These are phyloP conservation scores for Linyphia triangularis DNA, from an alignment of 2,888 invertebrate genomes.

Conservation along the genomic window DNA sequence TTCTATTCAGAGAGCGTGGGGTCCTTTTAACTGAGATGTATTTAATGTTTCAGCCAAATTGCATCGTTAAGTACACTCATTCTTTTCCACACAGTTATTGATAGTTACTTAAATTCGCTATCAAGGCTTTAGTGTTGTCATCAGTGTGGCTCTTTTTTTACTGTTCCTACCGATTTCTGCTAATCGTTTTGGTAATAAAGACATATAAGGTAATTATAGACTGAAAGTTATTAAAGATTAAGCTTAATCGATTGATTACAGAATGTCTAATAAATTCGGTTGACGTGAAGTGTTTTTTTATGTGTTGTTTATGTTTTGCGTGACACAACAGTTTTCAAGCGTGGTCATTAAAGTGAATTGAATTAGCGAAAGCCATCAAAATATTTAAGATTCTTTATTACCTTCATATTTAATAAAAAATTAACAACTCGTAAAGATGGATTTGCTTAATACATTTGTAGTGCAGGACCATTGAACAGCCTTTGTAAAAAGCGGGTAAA, in stretches of 20 bases:
- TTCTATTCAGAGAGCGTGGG: neutral
- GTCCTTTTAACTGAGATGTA: conserved; percentile 22
- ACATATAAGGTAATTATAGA: conserved; percentile 28
- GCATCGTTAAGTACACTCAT: conserved; percentile 48
- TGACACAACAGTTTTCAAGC: no score
- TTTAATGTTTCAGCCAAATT: conserved; percentile 61
- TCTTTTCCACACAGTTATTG: conserved; percentile 47
- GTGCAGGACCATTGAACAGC: no score
- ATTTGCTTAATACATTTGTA: no score
- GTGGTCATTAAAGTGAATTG: no score
- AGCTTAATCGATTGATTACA: neutral
- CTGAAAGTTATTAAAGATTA: neutral
- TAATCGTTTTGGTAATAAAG: conserved; percentile 52
- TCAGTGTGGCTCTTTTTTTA: neutral
- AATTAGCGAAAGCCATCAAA: no score
- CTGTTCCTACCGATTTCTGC: conserved; percentile 15
- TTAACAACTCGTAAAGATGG: no score
- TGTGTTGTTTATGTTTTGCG: no score
- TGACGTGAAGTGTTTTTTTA: neutral
- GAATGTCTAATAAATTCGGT: neutral
- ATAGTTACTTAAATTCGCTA: conserved; percentile 45
- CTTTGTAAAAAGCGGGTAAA: no score
- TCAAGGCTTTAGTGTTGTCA: conserved; percentile 37
- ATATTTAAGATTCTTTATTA: no score
- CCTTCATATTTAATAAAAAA: no score